Base-by-base conservation (phyloP, 2,888 invertebrate genomes). In the Cinara cedri region DNA sequence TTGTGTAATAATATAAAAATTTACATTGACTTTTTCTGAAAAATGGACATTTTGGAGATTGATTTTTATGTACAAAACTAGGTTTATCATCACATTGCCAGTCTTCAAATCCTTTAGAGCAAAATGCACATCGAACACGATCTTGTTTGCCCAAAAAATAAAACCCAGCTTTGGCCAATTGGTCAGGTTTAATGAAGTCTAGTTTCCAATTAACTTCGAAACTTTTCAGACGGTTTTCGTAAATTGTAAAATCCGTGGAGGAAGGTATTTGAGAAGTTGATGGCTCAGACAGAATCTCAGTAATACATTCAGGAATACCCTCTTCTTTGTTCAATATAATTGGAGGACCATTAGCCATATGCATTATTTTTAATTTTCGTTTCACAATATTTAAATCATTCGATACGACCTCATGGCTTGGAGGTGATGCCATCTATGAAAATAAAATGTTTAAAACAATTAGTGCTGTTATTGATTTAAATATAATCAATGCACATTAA, bases 11-110 rank as follows among this genome's bases (percentile, higher is more conserved):
- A 34, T 19, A 66, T 26, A 62, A 0, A 72, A 16, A 46, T 54
- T 55, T 80, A 63, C 72, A 60, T 49, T 42, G 11, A 21, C 10
- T 55, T 54, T 72, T 21, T n/a, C 51, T 87, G 63, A 96, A 86
- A 84, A 95, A 92, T 2, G 93, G 91, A 85, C 96, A 96, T 83
- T 90, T 89, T 1, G 92, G 91, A 55, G 93, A 92, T 91, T 93
- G 94, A 72, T 90, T 89, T 83, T 90, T 88, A 86, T 96, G 96
- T 84, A 96, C 95, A 24, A 88, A 87, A 84, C 91, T 90, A 2
- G 95, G 93, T 84, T 91, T 90, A 86, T 96, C 96, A n/a, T 91
- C 92, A 82, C 87, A 88, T 82, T 91, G 90, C 96, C 96, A 96
- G 81, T 90, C 88, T 84, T 92, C 91, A 81, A 95, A 91, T 85